A percentile compares a stretch with the other conserved stretches of the same genome.
Evolutionary conservation across 2,113 vertebrate genomes (phyloP).

Genomic region (Apteryx mantelli): DNA sequence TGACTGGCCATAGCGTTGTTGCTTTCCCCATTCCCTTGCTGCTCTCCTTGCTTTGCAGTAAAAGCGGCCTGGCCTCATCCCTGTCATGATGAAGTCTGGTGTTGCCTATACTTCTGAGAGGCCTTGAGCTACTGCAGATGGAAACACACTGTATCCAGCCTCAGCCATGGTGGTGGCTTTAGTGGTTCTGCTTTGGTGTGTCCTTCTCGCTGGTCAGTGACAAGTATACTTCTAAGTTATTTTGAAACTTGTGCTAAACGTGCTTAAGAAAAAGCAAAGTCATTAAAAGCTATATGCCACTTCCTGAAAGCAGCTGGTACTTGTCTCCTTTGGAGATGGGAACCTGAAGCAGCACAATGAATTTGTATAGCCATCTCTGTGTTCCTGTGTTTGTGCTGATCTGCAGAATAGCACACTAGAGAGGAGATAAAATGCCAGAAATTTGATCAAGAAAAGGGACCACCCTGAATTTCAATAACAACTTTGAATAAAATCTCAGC

Average conservation of each 20-base stretch:
- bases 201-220: background rate
- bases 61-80: background rate
- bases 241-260: background rate
- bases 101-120: background rate
- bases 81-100: background rate
- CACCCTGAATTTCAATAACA: slow-evolving; percentile 43
- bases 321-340: background rate
- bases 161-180: background rate
- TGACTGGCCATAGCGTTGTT: background rate
- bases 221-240: background rate
- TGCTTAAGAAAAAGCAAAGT: slow-evolving; percentile 26
- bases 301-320: background rate
- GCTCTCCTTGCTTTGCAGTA: background rate
- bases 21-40: background rate
- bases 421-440: slow-evolving; percentile 1
- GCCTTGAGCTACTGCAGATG: background rate
- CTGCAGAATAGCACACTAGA: slow-evolving; percentile 9
- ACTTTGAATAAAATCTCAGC: background rate
- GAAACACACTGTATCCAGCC: background rate
- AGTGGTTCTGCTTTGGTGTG: background rate
- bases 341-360: background rate
- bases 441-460: background rate
- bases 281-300: background rate
- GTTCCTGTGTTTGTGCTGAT: slow-evolving; percentile 24
- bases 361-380: background rate